Evolutionary conservation across 1,140 invertebrate species (phyloP), one percentile per base, ranked within the genome.

Genomic region (Triops cancriformis): DNA sequence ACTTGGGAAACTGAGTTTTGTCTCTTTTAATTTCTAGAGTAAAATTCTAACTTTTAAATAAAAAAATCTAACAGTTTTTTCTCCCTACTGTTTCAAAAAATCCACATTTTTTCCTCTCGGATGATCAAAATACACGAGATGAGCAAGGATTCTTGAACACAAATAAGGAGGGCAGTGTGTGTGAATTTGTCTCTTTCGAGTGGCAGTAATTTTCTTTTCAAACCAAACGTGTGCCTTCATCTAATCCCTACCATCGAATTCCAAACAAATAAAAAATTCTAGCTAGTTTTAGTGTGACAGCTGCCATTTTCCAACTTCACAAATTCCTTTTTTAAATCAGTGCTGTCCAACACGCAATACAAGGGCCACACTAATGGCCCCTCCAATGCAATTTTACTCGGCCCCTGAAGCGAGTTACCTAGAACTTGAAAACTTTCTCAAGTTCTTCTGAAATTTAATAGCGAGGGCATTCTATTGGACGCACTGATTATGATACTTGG

Each of bases 111-210:
- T 64, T n/a, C 51, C 23, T 23, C 23, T 23, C 23, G 23, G 51
- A 64, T 64, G n/a, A 23, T 64, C 51, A 64, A 64, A 64, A 64
- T 37, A 64, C 23, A 64, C 51, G 51, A 23, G 51, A 64, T 64
- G 51, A 64, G 51, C 51, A 64, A 64, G 23, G 51, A 64, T 64
- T 64, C 18, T 64, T 64, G 51, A 64, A 64, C 51, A 64, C 51
- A 64, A 64, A 23, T 23, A 64, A 64, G 51, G 51, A 64, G 51
- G 51, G 51, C 51, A 64, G 51, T 64, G 51, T 64, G 31, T 37
- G 51, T 64, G 14, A 64, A 64, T 64, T 64, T 23, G 23, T 64
- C 51, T 64, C 51, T 64, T 64, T 64, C 51, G 23, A 64, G 51
- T 64, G 51, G 51, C 51, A 64, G 51, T 64, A n/a, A n/a, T 64